phyloP scores from a whole-genome alignment of 2,797 vertebrate genomes.

The Takifugu rubripes region DNA sequence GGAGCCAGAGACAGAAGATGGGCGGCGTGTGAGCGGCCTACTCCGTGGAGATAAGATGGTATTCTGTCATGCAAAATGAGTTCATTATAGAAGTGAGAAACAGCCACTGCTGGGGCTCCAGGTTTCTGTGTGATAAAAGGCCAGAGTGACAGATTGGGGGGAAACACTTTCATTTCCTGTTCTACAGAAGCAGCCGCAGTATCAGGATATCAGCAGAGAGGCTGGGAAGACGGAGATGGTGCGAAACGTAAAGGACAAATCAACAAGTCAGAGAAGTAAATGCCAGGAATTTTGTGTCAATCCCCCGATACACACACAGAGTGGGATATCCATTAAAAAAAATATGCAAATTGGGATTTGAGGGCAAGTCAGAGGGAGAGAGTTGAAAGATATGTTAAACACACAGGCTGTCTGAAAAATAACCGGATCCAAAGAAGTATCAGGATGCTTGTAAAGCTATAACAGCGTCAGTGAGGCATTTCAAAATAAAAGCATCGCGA shows the following conservation, averaged over 20 bases:
- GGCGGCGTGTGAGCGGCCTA: constrained; percentile 23
- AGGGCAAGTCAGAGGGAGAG: constrained; percentile 23
- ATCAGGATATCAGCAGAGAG: constrained; percentile 60
- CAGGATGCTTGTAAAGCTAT: neutral
- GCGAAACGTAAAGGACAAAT: constrained; percentile 32
- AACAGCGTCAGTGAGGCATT: neutral
- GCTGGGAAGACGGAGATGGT: constrained; percentile 46
- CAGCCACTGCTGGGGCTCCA: constrained; percentile 53
- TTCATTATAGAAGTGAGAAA: constrained; percentile 90
- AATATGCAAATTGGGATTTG: constrained; percentile 22
- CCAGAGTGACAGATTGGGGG: constrained; percentile 59
- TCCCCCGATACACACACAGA: constrained; percentile 4
- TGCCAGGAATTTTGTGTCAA: constrained; percentile 50
- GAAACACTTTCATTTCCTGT: constrained; percentile 96
- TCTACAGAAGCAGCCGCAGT: constrained; percentile 66
- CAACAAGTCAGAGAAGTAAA: constrained; percentile 68
- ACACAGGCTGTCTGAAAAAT: constrained; percentile 10
- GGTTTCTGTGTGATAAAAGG: constrained; percentile 83
- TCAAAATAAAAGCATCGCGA: no score
- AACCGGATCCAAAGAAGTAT: constrained; percentile 1
- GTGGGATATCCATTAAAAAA: constrained; percentile 29
- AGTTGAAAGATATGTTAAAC: constrained; percentile 61
- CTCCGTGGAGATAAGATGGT: constrained; percentile 73
- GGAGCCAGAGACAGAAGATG: neutral
- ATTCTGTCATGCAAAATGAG: constrained; percentile 84